phyloP scores from a whole-genome alignment of 1,140 invertebrate genomes.

The Sminthurides bifidus region DNA sequence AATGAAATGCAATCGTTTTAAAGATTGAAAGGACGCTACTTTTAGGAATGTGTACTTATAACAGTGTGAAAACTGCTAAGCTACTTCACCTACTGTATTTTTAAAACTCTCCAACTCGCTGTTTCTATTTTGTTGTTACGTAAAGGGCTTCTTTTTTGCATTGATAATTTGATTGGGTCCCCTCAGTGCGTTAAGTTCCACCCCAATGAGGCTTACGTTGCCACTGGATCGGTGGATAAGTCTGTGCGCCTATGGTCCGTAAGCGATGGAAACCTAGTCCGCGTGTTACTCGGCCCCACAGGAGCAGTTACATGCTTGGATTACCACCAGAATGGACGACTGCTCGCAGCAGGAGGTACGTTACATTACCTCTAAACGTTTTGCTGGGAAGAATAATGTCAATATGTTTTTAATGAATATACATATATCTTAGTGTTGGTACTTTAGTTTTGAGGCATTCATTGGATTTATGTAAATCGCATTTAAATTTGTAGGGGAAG shows the following conservation, averaged over 20 bases:
- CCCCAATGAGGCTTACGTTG: constrained; percentile 66
- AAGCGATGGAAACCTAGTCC: constrained; percentile 46
- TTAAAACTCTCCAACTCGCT: too few relatives aligned
- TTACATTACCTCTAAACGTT: too few relatives aligned
- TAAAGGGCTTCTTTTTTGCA: too few relatives aligned
- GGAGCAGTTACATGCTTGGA: constrained; percentile 48
- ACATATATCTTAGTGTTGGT: constrained; percentile 1
- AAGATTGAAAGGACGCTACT: too few relatives aligned
- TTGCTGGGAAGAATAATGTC: constrained; percentile 1
- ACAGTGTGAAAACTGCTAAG: too few relatives aligned
- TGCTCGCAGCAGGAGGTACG: constrained; percentile 52
- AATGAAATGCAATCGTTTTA: too few relatives aligned
- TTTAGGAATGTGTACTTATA: too few relatives aligned
- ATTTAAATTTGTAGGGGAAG: constrained; percentile 45
- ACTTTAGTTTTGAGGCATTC: not conserved
- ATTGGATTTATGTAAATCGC: not conserved
- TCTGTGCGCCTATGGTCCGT: constrained; percentile 62
- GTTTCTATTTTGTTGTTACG: too few relatives aligned
- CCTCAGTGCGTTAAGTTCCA: constrained; percentile 62
- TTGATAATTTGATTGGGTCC: constrained; percentile 9
- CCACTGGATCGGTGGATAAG: constrained; percentile 63
- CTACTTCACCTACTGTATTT: too few relatives aligned
- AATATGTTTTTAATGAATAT: not conserved
- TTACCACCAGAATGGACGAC: constrained; percentile 58
- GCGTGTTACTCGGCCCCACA: constrained; percentile 49